phyloP scores from a whole-genome alignment of 2,113 vertebrate species.

The Calcarius ornatus region DNA sequence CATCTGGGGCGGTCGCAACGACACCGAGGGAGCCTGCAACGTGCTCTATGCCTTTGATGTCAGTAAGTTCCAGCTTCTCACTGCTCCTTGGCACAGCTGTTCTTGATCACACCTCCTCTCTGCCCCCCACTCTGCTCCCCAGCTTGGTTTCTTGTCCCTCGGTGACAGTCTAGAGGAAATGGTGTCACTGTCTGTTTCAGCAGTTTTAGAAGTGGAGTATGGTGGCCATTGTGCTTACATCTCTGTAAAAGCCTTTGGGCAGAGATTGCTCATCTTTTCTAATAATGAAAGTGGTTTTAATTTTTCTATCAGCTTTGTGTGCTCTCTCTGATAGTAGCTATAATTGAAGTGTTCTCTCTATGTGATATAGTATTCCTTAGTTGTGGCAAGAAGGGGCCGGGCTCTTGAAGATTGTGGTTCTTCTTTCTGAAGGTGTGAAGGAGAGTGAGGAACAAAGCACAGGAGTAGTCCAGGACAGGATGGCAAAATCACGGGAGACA shows the following conservation, averaged over 20 bases:
- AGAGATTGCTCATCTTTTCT: not conserved
- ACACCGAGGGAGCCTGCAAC: slow-evolving; percentile 97
- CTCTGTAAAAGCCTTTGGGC: not conserved
- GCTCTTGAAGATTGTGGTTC: not conserved
- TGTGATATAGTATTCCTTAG: not conserved
- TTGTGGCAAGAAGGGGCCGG: not conserved
- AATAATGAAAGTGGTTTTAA: not conserved
- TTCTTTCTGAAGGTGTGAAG: not conserved
- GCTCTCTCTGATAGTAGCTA: not conserved
- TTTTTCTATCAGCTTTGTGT: not conserved
- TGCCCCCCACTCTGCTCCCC: not conserved
- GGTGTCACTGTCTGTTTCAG: not conserved
- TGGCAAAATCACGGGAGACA: not conserved
- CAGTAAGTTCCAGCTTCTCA: slow-evolving; percentile 81
- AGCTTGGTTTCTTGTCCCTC: not conserved
- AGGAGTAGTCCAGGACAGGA: not conserved
- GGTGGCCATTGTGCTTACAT: not conserved
- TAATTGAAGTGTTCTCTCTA: not conserved
- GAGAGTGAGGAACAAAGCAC: not conserved
- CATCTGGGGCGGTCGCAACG: slow-evolving; percentile 96
- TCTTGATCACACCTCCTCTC: not conserved
- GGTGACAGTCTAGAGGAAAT: not conserved
- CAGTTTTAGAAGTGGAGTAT: not conserved
- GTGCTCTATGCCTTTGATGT: slow-evolving; percentile 97
- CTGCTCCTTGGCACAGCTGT: not conserved